Conservation (phyloP, 64 coral and sea anemone genomes). For the Dendrophyllia cribrosa region DNA sequence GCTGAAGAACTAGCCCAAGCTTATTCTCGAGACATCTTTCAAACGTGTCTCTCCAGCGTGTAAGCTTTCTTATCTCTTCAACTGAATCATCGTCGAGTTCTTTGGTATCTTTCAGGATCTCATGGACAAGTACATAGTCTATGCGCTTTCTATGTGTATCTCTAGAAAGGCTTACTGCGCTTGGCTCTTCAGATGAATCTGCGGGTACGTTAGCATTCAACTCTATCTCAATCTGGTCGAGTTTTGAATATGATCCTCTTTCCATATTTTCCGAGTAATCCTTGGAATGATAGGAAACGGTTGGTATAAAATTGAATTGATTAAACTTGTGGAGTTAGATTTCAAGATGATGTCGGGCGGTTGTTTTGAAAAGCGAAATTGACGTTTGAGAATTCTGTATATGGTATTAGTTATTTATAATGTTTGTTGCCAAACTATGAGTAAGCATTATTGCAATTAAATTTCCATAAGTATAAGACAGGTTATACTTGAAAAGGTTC, state of each 20-base stretch:
- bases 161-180: background rate
- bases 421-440: background rate
- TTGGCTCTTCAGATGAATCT: background rate
- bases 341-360: no score
- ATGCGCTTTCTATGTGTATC: slow-evolving; percentile 2
- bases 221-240: slow-evolving; percentile 17
- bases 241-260: slow-evolving; percentile 7
- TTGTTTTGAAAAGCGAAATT: no score
- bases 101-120: background rate
- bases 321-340: no score
- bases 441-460: no score
- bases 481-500: no score
- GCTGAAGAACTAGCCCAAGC: background rate
- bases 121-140: slow-evolving; percentile 59
- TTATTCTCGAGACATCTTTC: slow-evolving; percentile 29
- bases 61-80: background rate
- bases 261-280: background rate
- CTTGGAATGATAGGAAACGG: no score
- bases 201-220: background rate
- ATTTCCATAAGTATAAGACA: no score
- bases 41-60: slow-evolving; percentile 33
- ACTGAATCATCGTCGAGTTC: slow-evolving; percentile 33
- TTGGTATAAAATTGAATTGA: no score
- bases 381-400: no score
- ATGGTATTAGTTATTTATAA: background rate